Conservation (phyloP, 2,888 invertebrate species). For the Luperina nickerlii region DNA sequence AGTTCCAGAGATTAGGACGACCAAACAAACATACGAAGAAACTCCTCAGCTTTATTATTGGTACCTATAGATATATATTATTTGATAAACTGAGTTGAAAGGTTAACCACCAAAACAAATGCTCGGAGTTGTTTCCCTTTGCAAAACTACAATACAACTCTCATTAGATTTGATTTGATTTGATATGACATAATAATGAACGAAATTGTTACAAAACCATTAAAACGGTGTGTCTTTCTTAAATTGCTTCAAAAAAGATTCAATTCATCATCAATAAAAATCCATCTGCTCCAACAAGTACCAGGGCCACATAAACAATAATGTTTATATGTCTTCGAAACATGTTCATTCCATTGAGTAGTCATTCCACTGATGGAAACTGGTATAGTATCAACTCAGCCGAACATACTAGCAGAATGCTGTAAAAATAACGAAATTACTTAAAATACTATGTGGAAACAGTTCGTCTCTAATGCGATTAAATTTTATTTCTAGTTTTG, state of each 20-base stretch:
- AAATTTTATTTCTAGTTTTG: constrained; percentile 14
- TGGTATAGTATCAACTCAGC: constrained; percentile 2
- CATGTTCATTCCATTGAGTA: constrained; percentile 51
- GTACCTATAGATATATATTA: too few species aligned
- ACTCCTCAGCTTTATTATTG: too few species aligned
- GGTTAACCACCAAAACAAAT: too few species aligned
- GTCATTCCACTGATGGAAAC: constrained; percentile 37
- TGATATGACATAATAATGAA: background rate
- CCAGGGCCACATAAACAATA: constrained; percentile 5
- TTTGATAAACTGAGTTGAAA: too few species aligned
- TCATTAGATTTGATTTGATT: too few species aligned
- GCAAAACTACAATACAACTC: too few species aligned
- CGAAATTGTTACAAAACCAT: background rate
- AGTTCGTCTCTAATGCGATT: constrained; percentile 20
- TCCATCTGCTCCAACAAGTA: background rate
- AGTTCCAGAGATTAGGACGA: too few species aligned
- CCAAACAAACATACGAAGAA: too few species aligned
- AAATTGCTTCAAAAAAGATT: too few species aligned
- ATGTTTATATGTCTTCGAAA: constrained; percentile 6
- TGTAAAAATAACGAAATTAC: constrained; percentile 34
- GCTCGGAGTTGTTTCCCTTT: too few species aligned
- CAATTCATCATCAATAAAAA: constrained; percentile 3
- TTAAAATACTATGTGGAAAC: constrained; percentile 7
- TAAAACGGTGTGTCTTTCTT: background rate
- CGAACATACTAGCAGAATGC: background rate